phyloP scores from a whole-genome alignment of 64 coral and sea anemone species.

The Stichodactyla mertensii region DNA sequence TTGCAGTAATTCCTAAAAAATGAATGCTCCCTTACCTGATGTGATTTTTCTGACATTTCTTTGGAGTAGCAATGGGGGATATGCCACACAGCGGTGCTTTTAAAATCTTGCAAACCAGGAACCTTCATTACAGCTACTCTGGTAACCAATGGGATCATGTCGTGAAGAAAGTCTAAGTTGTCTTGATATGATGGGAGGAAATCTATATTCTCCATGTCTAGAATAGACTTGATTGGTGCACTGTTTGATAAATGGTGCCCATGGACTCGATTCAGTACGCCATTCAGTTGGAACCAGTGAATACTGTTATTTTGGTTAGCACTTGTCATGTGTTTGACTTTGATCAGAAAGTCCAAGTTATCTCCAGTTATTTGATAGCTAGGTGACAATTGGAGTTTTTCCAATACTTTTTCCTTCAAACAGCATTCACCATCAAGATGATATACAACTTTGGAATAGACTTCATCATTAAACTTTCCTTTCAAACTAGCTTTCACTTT shows the following conservation, averaged over 20 bases:
- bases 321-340: conserved; percentile 37
- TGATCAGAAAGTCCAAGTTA: conserved; percentile 52
- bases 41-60: conserved; percentile 38
- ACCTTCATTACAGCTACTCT: conserved; percentile 25
- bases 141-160: conserved; percentile 41
- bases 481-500: too few species aligned
- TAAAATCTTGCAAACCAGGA: conserved; percentile 30
- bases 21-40: conserved; percentile 14
- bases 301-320: conserved; percentile 57
- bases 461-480: neutral
- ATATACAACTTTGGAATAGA: neutral
- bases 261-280: conserved; percentile 35
- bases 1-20: neutral
- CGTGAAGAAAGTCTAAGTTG: conserved; percentile 29
- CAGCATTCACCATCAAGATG: neutral
- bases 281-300: conserved; percentile 76
- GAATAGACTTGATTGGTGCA: conserved; percentile 23
- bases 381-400: neutral
- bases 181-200: conserved; percentile 49
- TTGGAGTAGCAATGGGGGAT: conserved; percentile 45
- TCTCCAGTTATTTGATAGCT: conserved; percentile 59
- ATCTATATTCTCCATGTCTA: conserved; percentile 54
- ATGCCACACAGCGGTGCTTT: conserved; percentile 34
- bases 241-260: conserved; percentile 21
- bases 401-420: too few species aligned